A percentile compares a stretch with the other conserved stretches of the same genome.
Conservation (phyloP, 2,888 invertebrate genomes). For the Morinoia aosen region DNA sequence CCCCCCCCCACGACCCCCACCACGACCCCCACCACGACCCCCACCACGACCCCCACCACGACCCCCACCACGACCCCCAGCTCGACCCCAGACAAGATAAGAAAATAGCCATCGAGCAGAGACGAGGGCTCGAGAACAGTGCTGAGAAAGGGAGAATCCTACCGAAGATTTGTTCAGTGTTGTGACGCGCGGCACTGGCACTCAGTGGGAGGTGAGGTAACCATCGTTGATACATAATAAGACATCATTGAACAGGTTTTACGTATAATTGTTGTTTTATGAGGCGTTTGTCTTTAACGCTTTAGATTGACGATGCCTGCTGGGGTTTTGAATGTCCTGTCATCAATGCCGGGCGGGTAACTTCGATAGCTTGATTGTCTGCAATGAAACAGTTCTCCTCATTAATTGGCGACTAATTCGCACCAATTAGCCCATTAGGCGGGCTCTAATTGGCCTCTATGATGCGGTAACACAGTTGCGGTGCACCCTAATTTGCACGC, state of each 20-base stretch:
- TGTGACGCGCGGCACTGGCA: too few relatives aligned
- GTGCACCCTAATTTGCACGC: neutral
- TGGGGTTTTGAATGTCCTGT: neutral
- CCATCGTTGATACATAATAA: neutral
- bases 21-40: too few relatives aligned
- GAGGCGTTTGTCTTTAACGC: neutral
- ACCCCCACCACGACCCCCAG: too few relatives aligned
- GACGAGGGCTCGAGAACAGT: neutral
- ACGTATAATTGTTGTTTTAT: neutral
- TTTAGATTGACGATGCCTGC: neutral
- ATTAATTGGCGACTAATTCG: neutral
- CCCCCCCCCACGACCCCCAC: too few relatives aligned
- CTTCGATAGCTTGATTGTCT: neutral
- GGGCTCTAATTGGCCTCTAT: neutral
- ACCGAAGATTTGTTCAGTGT: neutral
- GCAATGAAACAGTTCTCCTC: neutral
- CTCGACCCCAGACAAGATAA: too few relatives aligned
- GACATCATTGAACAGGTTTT: neutral
- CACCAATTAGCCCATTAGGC: neutral
- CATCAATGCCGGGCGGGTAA: neutral
- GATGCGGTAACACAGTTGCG: neutral
- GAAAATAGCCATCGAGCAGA: neutral
- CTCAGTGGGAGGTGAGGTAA: too few relatives aligned
- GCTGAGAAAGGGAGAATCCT: neutral
- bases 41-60: too few relatives aligned